A percentile compares a stretch with the other conserved stretches of the same genome.
phyloP scores from a whole-genome alignment of 1,140 invertebrate genomes.

The Macrotrachela quadricornifera region DNA sequence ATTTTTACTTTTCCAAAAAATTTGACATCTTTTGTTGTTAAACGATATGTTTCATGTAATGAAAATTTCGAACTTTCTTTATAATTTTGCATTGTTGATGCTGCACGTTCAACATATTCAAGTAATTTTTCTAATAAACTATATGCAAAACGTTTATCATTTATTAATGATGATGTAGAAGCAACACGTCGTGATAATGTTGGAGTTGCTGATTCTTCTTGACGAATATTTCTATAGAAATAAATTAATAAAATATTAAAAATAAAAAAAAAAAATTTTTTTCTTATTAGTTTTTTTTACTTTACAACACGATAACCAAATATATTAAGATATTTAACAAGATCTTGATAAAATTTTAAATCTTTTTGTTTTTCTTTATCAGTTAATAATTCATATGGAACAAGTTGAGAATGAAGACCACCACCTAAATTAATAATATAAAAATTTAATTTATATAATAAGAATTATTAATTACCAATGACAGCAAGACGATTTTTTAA shows the following conservation, averaged over 20 bases:
- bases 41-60: conserved; percentile 71
- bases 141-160: conserved; percentile 1
- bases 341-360: conserved; percentile 79
- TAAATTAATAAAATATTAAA: too few relatives aligned
- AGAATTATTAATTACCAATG: too few relatives aligned
- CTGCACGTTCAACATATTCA: conserved; percentile 82
- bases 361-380: conserved; percentile 95
- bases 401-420: conserved; percentile 69
- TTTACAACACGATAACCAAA: conserved; percentile 42
- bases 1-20: conserved; percentile 82
- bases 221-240: too few relatives aligned
- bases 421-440: conserved; percentile 33
- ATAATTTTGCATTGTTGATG: conserved; percentile 84
- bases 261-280: too few relatives aligned
- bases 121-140: conserved; percentile 74
- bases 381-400: conserved; percentile 89
- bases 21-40: conserved; percentile 86
- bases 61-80: conserved; percentile 82
- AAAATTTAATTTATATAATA: too few relatives aligned
- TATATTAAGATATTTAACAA: conserved; percentile 90
- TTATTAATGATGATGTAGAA: too few relatives aligned
- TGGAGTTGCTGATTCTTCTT: too few relatives aligned
- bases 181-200: too few relatives aligned
- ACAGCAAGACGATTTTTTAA: not conserved
- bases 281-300: too few relatives aligned